Evolutionary conservation across 2,888 invertebrate species (phyloP), one percentile per base, ranked within the genome.

Genomic region (Mimumesa dahlbomi): DNA sequence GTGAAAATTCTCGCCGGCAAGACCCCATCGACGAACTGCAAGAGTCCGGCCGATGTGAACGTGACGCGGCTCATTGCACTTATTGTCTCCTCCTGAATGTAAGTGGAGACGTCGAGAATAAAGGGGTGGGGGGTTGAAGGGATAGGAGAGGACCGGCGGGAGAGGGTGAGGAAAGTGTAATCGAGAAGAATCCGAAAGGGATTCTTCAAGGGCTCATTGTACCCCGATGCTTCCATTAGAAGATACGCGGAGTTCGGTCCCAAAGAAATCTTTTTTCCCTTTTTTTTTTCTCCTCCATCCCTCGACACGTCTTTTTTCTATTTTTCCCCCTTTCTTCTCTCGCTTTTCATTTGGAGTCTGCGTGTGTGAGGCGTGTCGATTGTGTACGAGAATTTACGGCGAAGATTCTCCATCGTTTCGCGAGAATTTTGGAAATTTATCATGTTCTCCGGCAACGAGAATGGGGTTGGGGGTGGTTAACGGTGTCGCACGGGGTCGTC

Each of bases 21-120:
- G 79, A 77, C 82, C 77, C 81, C 79, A 83, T 83, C 81, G 74
- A 73, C 64, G 79, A 81, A 81, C n/a, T 63, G 75, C 76, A 73
- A 73, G 73, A 74, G 65, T 71, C 48, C 46, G 59, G 52, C 42
- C 65, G 18, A 65, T 57, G 5, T 13, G 45, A 21, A 54, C 62
- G 69, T 50, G 69, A 69, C 63, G 66, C 79, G 64, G 75, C 77
- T 80, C 83, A 69, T 84, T 81, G 82, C 81, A 73, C 77, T 82
- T 81, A 84, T 85, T 81, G 82, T 83, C 76, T 77, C 49, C 45
- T 14, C 29, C 48, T n/a, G 22, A 21, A 42, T 34, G 16, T 42
- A 38, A 61, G 40, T 18, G 16, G 46, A 22, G 48, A 62, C 54
- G 40, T 7, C 9, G 40, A 16, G 18, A 5, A 11, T 34, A 34